These are phyloP conservation scores for Terrapene triunguis DNA, from an alignment of 2,113 vertebrate genomes.

Conservation along the genomic window DNA sequence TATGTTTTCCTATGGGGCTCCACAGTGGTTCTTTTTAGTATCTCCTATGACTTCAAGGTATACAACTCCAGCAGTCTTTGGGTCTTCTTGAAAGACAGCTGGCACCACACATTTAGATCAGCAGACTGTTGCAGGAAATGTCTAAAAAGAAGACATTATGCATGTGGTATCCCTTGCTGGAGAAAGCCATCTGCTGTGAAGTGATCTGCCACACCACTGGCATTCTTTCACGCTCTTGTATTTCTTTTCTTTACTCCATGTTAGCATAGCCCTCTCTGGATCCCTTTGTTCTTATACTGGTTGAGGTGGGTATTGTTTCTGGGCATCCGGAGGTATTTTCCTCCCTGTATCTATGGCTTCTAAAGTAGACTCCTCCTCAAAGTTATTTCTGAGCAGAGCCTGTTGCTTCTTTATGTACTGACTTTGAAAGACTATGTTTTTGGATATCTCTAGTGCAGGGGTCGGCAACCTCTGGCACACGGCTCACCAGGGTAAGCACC, in stretches of 20 bases:
- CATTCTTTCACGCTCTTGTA: background rate
- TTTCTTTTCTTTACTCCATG: background rate
- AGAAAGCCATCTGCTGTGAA: fast-evolving
- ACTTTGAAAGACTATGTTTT: fast-evolving
- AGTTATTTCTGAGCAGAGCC: background rate
- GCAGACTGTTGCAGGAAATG: background rate
- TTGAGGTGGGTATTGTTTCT: fast-evolving
- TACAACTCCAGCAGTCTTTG: fast-evolving
- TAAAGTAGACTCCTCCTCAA: background rate
- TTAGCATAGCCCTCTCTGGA: background rate
- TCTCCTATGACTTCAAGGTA: fast-evolving
- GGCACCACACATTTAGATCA: too few relatives aligned
- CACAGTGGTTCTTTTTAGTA: background rate
- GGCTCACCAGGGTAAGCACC: too few relatives aligned
- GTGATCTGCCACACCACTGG: background rate
- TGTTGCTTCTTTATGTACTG: background rate
- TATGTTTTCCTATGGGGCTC: background rate
- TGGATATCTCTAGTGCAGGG: background rate
- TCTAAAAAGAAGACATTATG: background rate
- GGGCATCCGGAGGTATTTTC: fast-evolving
- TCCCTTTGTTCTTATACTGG: background rate
- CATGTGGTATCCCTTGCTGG: fast-evolving
- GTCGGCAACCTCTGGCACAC: too few relatives aligned
- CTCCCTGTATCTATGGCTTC: background rate
- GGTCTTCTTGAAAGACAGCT: too few relatives aligned